These are phyloP conservation scores for Rhipidura dahli DNA, from an alignment of 2,113 vertebrate genomes.

Conservation along the genomic window DNA sequence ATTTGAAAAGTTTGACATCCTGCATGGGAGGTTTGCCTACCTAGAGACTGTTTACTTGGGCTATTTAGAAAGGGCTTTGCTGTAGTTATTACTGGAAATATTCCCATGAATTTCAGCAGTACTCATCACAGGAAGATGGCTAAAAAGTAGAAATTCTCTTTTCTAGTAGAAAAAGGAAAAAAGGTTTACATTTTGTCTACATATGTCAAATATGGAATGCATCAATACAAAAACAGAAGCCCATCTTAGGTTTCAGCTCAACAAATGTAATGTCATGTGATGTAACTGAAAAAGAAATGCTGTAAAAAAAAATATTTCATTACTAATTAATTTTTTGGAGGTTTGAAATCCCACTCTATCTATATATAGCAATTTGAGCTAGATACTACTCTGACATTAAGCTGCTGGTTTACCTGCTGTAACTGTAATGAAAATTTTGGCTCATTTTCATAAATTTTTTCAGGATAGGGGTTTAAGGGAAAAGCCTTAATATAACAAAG, in stretches of 20 bases:
- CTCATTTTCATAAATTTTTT: not conserved
- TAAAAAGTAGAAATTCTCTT: slow-evolving; percentile 35
- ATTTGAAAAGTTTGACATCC: not conserved
- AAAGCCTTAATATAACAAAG: not conserved
- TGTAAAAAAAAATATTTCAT: not conserved
- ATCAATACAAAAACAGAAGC: not conserved
- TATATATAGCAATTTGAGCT: not conserved
- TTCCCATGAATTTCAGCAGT: not conserved
- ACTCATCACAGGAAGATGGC: not conserved
- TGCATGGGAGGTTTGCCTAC: not conserved
- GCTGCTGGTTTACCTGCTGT: not conserved
- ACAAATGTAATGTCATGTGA: not conserved
- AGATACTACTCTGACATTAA: not conserved
- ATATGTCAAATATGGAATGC: not conserved
- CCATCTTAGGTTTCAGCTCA: not conserved
- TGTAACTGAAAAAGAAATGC: not conserved
- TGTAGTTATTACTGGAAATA: not conserved
- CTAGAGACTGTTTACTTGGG: slow-evolving; percentile 23
- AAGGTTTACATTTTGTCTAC: not conserved
- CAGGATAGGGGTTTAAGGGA: not conserved
- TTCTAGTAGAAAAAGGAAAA: not conserved
- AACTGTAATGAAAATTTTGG: slow-evolving; percentile 22
- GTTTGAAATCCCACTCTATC: not conserved
- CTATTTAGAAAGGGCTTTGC: not conserved
- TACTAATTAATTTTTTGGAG: not conserved